Evolutionary conservation across 2,888 invertebrate genomes (phyloP).

Genomic region (Archips xylosteana): DNA sequence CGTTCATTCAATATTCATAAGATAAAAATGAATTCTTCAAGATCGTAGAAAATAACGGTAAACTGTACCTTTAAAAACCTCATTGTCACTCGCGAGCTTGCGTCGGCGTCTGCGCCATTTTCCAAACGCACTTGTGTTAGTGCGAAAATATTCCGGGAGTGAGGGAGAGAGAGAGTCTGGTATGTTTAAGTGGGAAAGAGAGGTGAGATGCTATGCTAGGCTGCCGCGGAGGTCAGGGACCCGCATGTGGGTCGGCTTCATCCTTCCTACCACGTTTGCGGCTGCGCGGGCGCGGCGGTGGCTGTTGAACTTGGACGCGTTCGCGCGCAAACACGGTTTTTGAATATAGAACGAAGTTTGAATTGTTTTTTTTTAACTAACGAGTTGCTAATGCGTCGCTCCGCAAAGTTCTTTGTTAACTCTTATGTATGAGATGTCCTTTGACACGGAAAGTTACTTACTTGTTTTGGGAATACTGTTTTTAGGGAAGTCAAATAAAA

Average conservation of each 20-base stretch:
- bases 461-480: background rate
- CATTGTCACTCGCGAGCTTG: conserved; percentile 68
- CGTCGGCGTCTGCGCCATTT: conserved; percentile 72
- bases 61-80: conserved; percentile 59
- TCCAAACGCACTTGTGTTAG: conserved; percentile 69
- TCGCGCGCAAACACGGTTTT: conserved; percentile 78
- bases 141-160: conserved; percentile 83
- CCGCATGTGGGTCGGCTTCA: conserved; percentile 83
- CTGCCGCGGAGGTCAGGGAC: conserved; percentile 83
- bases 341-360: conserved; percentile 66
- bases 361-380: conserved; percentile 48
- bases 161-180: conserved; percentile 61
- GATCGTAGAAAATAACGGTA: conserved; percentile 44
- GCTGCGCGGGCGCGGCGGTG: conserved; percentile 58
- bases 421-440: conserved; percentile 10
- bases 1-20: conserved; percentile 20
- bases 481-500: background rate
- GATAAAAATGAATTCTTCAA: conserved; percentile 27
- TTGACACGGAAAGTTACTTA: conserved; percentile 9
- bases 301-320: conserved; percentile 79
- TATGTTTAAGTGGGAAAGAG: conserved; percentile 56
- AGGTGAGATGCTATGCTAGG: conserved; percentile 67
- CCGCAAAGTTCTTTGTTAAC: conserved; percentile 25
- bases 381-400: conserved; percentile 25
- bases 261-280: conserved; percentile 77